Evolutionary conservation across 2,888 invertebrate genomes (phyloP), one percentile per base, ranked within the genome.

Genomic region (Mimachlamys varia): DNA sequence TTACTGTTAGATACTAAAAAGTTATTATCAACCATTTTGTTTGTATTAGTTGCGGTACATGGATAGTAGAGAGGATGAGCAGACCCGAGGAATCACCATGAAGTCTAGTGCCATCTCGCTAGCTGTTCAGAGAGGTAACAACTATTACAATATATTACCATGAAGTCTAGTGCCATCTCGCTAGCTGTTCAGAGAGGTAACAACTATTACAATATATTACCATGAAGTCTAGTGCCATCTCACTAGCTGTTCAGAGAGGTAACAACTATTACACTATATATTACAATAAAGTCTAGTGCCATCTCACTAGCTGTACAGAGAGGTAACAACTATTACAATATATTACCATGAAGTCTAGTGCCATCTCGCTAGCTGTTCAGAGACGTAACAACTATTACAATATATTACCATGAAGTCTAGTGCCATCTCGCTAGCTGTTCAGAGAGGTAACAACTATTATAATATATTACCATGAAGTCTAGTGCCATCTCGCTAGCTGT

Each of bases 321-420:
- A 93, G 96, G 96, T 96, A 93, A 90, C 97, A n/a, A 62, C 62
- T n/a, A 53, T 53, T 53, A 44, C 44, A 44, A 44, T n/a, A n/a
- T n/a, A 99, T 99, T 89, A 99, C 99, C 0, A 99, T 99, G 99
- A 99, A 99, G 97, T 99, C 99, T 91, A 99, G 99, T 96, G 98
- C 98, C 92, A 99, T 99, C 92, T 98, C 99, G 0, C 97, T 99
- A 22, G 97, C 98, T 93, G 98, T 98, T 96, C 96, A 94, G 19
- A 94, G 94, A 93, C 96, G 96, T 96, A 93, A 90, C 97, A n/a
- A 62, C 62, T n/a, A 53, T 53, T 53, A 44, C 44, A 44, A 44
- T n/a, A n/a, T n/a, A 99, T 99, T 89, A 99, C 99, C 0, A 99
- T 99, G 99, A 99, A 99, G 97, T 99, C 99, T 91, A 99, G 99